Percentiles rank a stretch among this genome's conserved stretches.
Evolutionary conservation across 2,113 vertebrate genomes (phyloP).

Genomic region (Myotis yumanensis): DNA sequence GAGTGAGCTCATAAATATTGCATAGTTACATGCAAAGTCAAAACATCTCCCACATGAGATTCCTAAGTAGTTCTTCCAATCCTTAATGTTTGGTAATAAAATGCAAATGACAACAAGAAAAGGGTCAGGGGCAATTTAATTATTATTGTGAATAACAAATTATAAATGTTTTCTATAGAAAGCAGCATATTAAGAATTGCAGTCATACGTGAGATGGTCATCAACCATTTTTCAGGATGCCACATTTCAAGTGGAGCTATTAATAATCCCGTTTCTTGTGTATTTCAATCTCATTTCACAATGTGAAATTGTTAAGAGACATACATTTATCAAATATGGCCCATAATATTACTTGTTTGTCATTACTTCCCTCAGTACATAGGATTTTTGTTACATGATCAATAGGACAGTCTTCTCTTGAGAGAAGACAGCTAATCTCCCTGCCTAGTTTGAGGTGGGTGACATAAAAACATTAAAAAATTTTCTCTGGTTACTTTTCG

Average conservation of each 20-base stretch:
- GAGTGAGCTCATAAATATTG: background rate
- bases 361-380: conserved; percentile 29
- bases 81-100: conserved; percentile 38
- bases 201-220: conserved; percentile 41
- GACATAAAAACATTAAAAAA: background rate
- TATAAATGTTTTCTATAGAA: background rate
- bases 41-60: conserved; percentile 1
- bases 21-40: background rate
- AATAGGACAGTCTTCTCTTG: conserved; percentile 41
- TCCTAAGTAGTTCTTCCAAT: background rate
- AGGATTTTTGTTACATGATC: conserved; percentile 35
- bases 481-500: background rate
- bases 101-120: conserved; percentile 35
- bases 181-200: background rate
- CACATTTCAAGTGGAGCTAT: conserved; percentile 26
- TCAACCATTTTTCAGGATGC: conserved; percentile 58
- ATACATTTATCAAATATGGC: conserved; percentile 55
- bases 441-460: background rate
- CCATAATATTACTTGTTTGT: conserved; percentile 33
- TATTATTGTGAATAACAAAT: conserved; percentile 1
- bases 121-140: background rate
- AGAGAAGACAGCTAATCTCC: conserved; percentile 45
- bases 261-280: conserved; percentile 52
- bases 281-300: conserved; percentile 55
- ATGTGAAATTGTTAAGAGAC: conserved; percentile 36